These are phyloP conservation scores for Polypedilum pembai DNA, from an alignment of 1,140 invertebrate genomes.

Conservation along the genomic window DNA sequence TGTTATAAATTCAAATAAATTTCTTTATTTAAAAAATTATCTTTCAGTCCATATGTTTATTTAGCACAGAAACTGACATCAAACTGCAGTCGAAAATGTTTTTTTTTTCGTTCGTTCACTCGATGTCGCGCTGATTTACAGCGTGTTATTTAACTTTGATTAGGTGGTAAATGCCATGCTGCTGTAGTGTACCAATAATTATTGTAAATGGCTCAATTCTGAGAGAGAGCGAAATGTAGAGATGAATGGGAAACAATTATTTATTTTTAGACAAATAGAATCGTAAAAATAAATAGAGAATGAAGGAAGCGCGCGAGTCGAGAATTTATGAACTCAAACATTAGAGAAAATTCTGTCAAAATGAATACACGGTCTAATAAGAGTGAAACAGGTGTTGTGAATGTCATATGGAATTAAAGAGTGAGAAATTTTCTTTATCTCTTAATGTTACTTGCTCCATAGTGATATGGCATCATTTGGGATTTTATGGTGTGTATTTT, in stretches of 20 bases:
- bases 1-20: no score
- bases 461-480: constrained; percentile 16
- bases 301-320: no score
- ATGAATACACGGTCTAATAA: no score
- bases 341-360: no score
- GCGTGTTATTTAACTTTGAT: constrained; percentile 7
- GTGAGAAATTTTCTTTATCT: constrained; percentile 24
- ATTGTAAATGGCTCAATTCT: neutral
- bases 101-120: no score
- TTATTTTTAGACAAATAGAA: constrained; percentile 7
- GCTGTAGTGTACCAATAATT: neutral
- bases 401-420: constrained; percentile 27
- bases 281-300: neutral
- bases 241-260: neutral
- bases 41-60: no score
- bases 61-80: no score
- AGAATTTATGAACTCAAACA: no score
- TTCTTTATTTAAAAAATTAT: no score
- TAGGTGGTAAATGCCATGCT: constrained; percentile 6
- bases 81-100: no score
- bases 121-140: neutral
- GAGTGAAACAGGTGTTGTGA: constrained; percentile 13
- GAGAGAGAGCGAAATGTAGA: neutral
- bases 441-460: neutral
- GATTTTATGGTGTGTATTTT: neutral